phyloP scores from a whole-genome alignment of 2,113 vertebrate species.

The Corydoras maculifer region DNA sequence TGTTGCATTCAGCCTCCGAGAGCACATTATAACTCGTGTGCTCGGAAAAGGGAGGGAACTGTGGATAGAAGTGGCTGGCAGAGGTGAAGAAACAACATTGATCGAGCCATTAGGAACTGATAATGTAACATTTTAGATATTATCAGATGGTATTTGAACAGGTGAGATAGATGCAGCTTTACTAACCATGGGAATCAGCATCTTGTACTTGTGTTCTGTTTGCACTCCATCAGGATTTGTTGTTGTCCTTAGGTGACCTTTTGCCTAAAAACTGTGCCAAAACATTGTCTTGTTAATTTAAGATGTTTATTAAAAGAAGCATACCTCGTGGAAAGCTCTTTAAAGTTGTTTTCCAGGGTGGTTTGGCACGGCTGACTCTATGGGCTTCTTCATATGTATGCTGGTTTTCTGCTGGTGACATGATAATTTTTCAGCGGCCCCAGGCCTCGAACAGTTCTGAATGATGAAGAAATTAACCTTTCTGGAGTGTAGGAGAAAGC shows the following conservation, averaged over 20 bases:
- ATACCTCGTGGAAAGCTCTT: conserved; percentile 24
- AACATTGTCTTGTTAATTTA: conserved; percentile 24
- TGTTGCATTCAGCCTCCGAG: conserved; percentile 21
- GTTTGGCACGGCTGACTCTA: conserved; percentile 36
- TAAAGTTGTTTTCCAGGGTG: conserved; percentile 11
- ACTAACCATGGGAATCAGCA: neutral
- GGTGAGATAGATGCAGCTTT: conserved; percentile 3
- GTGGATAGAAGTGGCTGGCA: neutral
- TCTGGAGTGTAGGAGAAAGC: conserved; percentile 1
- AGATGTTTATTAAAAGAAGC: conserved; percentile 20
- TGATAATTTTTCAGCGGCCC: conserved; percentile 38
- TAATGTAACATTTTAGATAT: neutral
- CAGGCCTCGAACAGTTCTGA: conserved; percentile 15
- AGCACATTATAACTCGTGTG: conserved; percentile 13
- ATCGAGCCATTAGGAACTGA: conserved; percentile 21
- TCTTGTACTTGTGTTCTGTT: neutral
- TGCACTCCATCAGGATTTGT: neutral
- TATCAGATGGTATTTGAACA: conserved; percentile 15
- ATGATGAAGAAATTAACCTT: conserved; percentile 33
- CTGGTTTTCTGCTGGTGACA: conserved; percentile 30
- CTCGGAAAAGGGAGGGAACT: conserved; percentile 31
- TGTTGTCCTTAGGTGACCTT: conserved; percentile 13
- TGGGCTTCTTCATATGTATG: conserved; percentile 25
- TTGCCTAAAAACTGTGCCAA: neutral
- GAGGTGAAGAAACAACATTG: conserved; percentile 16